Conservation (phyloP, 2,113 vertebrate genomes). For the Pagrus major region DNA sequence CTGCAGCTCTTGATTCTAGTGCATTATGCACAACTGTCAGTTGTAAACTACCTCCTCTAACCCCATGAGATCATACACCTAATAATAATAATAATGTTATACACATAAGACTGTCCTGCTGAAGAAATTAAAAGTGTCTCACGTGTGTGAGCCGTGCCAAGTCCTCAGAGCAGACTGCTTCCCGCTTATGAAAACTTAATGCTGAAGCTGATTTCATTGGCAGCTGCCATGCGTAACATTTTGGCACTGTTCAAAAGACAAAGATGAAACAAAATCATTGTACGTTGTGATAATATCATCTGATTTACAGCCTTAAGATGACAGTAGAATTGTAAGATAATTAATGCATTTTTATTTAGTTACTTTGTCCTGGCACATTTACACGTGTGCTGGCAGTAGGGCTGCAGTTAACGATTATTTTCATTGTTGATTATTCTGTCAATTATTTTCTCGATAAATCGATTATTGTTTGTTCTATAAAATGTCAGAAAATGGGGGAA, state of each 20-base stretch:
- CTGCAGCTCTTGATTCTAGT: not conserved
- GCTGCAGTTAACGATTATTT: no score
- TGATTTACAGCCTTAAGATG: not conserved
- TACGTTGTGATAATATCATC: not conserved
- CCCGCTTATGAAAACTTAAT: not conserved
- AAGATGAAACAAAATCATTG: not conserved
- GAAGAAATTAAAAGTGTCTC: not conserved
- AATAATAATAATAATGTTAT: not conserved
- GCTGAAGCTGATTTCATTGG: not conserved
- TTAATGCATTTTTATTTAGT: not conserved
- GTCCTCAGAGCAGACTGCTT: not conserved
- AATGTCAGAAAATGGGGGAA: no score
- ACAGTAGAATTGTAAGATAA: not conserved
- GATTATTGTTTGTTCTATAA: no score
- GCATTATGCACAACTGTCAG: not conserved
- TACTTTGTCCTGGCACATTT: not conserved
- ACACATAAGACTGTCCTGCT: not conserved
- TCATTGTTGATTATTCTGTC: no score
- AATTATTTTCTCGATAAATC: no score
- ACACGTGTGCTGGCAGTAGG: not conserved
- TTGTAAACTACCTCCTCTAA: not conserved
- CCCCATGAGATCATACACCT: not conserved
- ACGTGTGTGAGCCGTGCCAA: not conserved
- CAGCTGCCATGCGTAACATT: not conserved
- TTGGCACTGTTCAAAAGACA: not conserved